Base-by-base conservation (phyloP, 2,797 vertebrate species). In the Enteromius paludinosus region DNA sequence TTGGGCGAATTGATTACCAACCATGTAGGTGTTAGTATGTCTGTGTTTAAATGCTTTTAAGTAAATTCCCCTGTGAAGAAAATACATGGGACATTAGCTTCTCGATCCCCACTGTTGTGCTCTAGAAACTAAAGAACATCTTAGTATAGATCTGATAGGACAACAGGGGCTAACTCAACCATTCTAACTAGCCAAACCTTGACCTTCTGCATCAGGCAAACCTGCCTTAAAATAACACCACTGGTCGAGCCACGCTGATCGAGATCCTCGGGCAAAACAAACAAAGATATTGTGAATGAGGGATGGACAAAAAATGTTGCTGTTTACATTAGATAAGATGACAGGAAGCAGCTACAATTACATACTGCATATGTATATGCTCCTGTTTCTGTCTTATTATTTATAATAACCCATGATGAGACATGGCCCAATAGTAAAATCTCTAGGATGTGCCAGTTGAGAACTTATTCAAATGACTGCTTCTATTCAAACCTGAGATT, bases 401-500 rank as follows among this genome's bases (percentile, higher is more conserved):
- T 47, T 65, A 35, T 9, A 10, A 17, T 5, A 69, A 15, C 33
- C 49, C 30, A 52, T 18, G 4, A 43, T 3, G 45, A 45, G n/a
- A 12, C 69, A 30, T 38, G 4, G 25, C 4, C 23, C 12, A 43
- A 9, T 23, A n/a, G 7, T 9, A 56, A 18, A 54, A n/a, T 65
- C 23, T 33, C 30, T 43, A 1, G 43, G 49, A 68, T 66, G 47
- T 41, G 8, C 43, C 59, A 79, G 15, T 64, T 8, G 45, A 23
- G 2, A 8, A 3, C 68, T 25, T 79, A 43, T 71, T 54, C 12
- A 78, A 28, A 68, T 35, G 11, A 23, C 11, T 45, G 2, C 15
- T 68, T 28, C 69, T 18, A 47, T 33, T 66, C 70, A 65, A 68
- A 84, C 47, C 41, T 54, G 65, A 54, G 14, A 66, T 18, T 38